Conservation (phyloP, 2,797 vertebrate species). For the Melopsittacus undulatus region DNA sequence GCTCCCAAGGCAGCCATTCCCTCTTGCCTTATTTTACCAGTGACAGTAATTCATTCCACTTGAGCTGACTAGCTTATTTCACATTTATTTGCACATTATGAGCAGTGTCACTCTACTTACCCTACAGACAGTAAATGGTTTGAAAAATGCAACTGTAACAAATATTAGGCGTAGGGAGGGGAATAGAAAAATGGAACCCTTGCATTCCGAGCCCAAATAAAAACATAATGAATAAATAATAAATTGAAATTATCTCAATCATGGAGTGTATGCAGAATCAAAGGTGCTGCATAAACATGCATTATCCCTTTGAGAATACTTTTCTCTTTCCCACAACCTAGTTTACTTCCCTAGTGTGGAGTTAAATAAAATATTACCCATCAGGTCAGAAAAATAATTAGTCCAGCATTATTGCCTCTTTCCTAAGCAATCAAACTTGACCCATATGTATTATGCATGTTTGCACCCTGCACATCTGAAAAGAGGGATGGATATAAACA, state of each 20-base stretch:
- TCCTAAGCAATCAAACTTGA: conserved; percentile 78
- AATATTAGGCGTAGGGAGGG: conserved; percentile 54
- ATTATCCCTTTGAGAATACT: conserved; percentile 59
- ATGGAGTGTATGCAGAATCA: conserved; percentile 58
- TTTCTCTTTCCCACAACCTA: conserved; percentile 61
- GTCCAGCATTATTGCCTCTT: conserved; percentile 75
- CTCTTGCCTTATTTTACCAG: conserved; percentile 75
- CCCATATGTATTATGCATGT: conserved; percentile 83
- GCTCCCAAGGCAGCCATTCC: conserved; percentile 80
- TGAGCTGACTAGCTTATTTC: conserved; percentile 74
- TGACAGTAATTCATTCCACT: conserved; percentile 79
- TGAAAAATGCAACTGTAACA: conserved; percentile 76
- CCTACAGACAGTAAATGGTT: conserved; percentile 73
- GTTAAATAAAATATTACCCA: conserved; percentile 81
- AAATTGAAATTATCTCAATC: conserved; percentile 69
- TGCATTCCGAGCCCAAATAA: conserved; percentile 52
- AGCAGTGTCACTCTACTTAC: conserved; percentile 76
- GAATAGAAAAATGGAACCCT: conserved; percentile 43
- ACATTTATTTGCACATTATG: conserved; percentile 76
- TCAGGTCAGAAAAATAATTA: conserved; percentile 83
- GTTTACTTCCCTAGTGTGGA: conserved; percentile 63
- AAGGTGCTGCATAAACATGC: conserved; percentile 66
- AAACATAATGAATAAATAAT: conserved; percentile 77
- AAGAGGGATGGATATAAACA: background rate
- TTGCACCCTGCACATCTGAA: conserved; percentile 67